Evolutionary conservation across 1,140 invertebrate species (phyloP).

Genomic region (Lordiphosa stackelbergi): DNA sequence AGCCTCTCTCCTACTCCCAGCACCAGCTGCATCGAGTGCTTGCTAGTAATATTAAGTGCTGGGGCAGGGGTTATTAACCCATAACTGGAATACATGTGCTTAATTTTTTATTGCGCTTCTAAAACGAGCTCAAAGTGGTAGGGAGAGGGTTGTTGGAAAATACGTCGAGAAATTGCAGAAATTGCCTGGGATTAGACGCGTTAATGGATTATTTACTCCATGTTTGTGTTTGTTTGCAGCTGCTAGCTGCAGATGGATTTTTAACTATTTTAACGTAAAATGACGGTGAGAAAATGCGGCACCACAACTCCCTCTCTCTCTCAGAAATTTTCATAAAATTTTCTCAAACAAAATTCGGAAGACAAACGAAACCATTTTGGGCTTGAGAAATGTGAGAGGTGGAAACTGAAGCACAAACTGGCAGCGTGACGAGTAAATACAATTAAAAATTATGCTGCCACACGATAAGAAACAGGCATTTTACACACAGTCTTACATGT

Average conservation of each 20-base stretch:
- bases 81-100: slow-evolving; percentile 67
- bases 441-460: slow-evolving; percentile 64
- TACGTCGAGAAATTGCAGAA: not conserved
- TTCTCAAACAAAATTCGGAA: not conserved
- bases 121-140: not conserved
- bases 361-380: slow-evolving; percentile 19
- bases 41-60: slow-evolving; percentile 63
- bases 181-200: slow-evolving; percentile 47
- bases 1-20: slow-evolving; percentile 9
- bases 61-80: slow-evolving; percentile 63
- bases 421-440: slow-evolving; percentile 54
- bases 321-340: too few species aligned
- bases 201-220: slow-evolving; percentile 57
- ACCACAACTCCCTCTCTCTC: too few species aligned
- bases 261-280: not conserved
- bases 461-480: slow-evolving; percentile 21
- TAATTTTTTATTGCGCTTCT: slow-evolving; percentile 45
- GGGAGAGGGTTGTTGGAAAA: not conserved
- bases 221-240: slow-evolving; percentile 1
- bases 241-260: slow-evolving; percentile 4
- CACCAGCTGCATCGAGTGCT: slow-evolving; percentile 35
- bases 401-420: slow-evolving; percentile 38
- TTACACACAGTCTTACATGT: slow-evolving; percentile 3
- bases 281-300: slow-evolving; percentile 8
- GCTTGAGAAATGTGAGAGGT: slow-evolving; percentile 14